Percentiles rank a stretch among this genome's conserved stretches.
Evolutionary conservation across 2,113 vertebrate genomes (phyloP).

Genomic region (Myotis brandtii): DNA sequence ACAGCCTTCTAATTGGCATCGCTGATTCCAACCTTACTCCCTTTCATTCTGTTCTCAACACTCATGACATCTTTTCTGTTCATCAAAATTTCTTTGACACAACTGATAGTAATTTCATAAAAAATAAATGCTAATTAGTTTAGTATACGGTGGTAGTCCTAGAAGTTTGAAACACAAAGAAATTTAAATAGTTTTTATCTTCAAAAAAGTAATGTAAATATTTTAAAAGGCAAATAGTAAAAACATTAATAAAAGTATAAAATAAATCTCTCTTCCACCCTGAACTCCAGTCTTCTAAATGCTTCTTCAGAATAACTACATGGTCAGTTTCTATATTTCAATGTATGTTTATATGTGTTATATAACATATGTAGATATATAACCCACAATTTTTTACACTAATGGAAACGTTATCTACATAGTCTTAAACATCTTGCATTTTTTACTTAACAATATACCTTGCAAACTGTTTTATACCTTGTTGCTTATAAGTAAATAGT

Average conservation of each 20-base stretch:
- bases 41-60: neutral
- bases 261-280: neutral
- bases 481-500: neutral
- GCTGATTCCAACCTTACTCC: neutral
- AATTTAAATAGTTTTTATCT: neutral
- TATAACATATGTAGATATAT: neutral
- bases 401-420: neutral
- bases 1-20: neutral
- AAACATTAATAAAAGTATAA: neutral
- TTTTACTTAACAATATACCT: neutral
- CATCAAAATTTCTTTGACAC: neutral
- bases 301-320: neutral
- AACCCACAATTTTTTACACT: neutral
- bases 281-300: neutral
- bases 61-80: neutral
- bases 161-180: slow-evolving; percentile 1
- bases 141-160: neutral
- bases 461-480: neutral
- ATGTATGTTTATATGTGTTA: neutral
- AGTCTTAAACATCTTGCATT: neutral
- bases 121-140: neutral
- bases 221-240: neutral
- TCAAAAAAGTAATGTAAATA: neutral
- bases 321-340: neutral
- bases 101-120: neutral